Evolutionary conservation across 2,113 vertebrate genomes (phyloP), one percentile per base, ranked within the genome.

Genomic region (Sphaerodactylus townsendi): DNA sequence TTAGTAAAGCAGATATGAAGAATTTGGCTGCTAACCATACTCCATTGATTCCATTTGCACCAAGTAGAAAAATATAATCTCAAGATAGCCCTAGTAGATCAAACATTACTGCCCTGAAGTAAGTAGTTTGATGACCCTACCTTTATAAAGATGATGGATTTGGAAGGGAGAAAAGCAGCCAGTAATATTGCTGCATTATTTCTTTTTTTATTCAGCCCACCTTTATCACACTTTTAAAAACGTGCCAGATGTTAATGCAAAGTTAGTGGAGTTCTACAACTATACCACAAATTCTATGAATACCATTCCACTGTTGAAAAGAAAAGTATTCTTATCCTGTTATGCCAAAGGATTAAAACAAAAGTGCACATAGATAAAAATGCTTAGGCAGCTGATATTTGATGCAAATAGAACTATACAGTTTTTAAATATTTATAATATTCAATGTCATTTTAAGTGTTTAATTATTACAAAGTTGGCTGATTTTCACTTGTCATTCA

Each of bases 401-500:
- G 70, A 62, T 72, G 35, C 44, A 88, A 87, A 88, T 50, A 14
- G 88, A 87, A 86, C 21, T 17, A 3, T 28, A 28, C 33, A 71
- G 62, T 81, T 80, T 84, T 87, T 91, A 83, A 90, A 77, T n/a
- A n/a, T 74, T 87, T 81, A 64, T 9, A 73, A 56, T 84, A 73
- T 39, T 86, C 86, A 90, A 72, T 81, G 75, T 81, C 72, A 84
- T 23, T 88, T 88, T 71, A 84, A 86, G 79, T 88, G 82, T 77
- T n/a, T 84, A 70, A 73, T 83, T 48, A 56, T 81, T 86, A 74
- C 74, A 59, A 84, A 90, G 85, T 81, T 81, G 74, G 85, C 71
- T 81, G 21, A 82, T 85, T 88, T 82, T 48, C 69, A 79, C 78
- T 92, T 87, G 37, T 37, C 73, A 41, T 81, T 79, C 65, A 87